Conservation (phyloP, 2,888 invertebrate species). For the Pterobdella sp. region DNA sequence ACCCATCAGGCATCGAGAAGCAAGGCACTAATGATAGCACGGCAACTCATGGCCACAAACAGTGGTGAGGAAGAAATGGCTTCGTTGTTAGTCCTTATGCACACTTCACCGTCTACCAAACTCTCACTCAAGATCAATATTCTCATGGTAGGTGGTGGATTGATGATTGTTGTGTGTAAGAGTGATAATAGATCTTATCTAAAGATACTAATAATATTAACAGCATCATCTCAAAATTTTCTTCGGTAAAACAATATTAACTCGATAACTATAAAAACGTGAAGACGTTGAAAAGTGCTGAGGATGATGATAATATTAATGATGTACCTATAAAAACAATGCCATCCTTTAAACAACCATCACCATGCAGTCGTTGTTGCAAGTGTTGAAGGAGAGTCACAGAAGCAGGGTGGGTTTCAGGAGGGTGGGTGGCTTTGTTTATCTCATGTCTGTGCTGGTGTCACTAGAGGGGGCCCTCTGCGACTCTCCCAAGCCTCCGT, state of each 20-base stretch:
- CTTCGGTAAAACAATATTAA: neutral
- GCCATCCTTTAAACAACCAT: neutral
- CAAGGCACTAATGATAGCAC: slow-evolving; percentile 63
- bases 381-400: slow-evolving; percentile 88
- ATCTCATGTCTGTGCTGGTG: slow-evolving; percentile 87
- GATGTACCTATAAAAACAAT: neutral
- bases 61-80: slow-evolving; percentile 96
- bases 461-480: slow-evolving; percentile 68
- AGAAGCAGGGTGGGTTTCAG: slow-evolving; percentile 90
- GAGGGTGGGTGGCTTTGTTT: slow-evolving; percentile 94
- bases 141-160: slow-evolving; percentile 52
- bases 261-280: neutral
- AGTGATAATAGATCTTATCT: neutral
- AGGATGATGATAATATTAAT: no score
- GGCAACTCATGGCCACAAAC: slow-evolving; percentile 58
- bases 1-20: slow-evolving; percentile 55
- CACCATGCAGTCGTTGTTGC: slow-evolving; percentile 61
- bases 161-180: neutral
- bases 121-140: slow-evolving; percentile 80
- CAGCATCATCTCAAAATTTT: neutral
- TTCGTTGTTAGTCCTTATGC: slow-evolving; percentile 79
- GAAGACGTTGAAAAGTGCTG: no score
- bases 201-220: no score
- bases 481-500: slow-evolving; percentile 54
- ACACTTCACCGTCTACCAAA: slow-evolving; percentile 73